Percentiles rank a stretch among this genome's conserved stretches.
phyloP scores from a whole-genome alignment of 2,113 vertebrate species.

The Psephotus haematonotus region DNA sequence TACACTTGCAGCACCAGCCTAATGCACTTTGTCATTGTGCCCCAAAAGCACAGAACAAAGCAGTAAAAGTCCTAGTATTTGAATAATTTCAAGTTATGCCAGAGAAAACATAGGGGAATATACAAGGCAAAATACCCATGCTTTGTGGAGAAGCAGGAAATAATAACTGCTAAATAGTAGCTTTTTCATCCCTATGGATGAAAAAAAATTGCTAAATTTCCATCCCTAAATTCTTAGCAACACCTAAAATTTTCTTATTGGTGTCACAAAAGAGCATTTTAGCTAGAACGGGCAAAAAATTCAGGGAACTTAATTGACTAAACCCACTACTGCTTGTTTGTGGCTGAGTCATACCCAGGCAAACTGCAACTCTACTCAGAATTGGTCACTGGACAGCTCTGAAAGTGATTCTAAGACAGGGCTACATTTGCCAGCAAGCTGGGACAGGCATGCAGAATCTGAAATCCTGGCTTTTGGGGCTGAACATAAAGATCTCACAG shows the following conservation, averaged over 20 bases:
- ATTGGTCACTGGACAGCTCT: background rate
- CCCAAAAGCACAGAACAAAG: background rate
- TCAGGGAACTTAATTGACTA: background rate
- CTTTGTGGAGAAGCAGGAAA: background rate
- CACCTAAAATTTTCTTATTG: background rate
- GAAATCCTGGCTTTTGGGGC: background rate
- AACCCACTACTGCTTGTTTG: background rate
- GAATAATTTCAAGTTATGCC: background rate
- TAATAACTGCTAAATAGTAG: background rate
- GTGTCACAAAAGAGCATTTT: background rate
- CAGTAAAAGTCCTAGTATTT: background rate
- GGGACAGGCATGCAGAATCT: background rate
- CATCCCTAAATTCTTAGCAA: background rate
- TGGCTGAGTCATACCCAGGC: background rate
- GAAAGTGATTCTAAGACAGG: background rate
- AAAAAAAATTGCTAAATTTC: background rate
- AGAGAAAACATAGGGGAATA: background rate
- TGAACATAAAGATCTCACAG: fast-evolving
- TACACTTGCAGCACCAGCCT: background rate
- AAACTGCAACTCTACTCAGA: background rate
- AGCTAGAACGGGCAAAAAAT: background rate
- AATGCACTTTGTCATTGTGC: background rate
- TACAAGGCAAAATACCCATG: background rate
- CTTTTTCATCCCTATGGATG: background rate
- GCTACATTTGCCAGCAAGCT: background rate